Conservation (phyloP, 2,888 invertebrate genomes). For the Byasa hedistus region DNA sequence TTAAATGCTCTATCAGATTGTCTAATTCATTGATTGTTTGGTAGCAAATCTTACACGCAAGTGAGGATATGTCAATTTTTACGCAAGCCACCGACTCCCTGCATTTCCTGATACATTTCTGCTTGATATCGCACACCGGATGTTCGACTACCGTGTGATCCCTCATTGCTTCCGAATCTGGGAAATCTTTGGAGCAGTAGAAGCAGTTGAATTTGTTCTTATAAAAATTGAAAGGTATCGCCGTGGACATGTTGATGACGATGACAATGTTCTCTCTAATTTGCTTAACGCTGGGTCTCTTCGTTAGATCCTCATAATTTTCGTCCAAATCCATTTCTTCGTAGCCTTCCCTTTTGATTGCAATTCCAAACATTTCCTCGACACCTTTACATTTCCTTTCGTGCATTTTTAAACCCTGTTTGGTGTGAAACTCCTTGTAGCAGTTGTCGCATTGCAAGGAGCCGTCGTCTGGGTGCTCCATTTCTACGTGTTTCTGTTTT, state of each 20-base stretch:
- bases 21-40: slow-evolving; percentile 61
- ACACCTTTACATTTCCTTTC: slow-evolving; percentile 60
- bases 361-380: slow-evolving; percentile 50
- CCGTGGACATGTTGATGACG: slow-evolving; percentile 72
- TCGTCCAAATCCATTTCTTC: slow-evolving; percentile 60
- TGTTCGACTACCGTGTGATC: slow-evolving; percentile 67
- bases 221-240: slow-evolving; percentile 72
- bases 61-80: slow-evolving; percentile 65
- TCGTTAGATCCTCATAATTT: slow-evolving; percentile 50
- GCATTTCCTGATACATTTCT: slow-evolving; percentile 69
- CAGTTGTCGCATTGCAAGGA: slow-evolving; percentile 66
- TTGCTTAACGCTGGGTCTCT: slow-evolving; percentile 67
- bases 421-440: slow-evolving; percentile 67
- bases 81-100: slow-evolving; percentile 70
- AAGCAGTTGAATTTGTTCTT: slow-evolving; percentile 75
- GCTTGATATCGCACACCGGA: slow-evolving; percentile 63
- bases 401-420: slow-evolving; percentile 69
- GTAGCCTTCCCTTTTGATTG: slow-evolving; percentile 58
- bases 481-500: slow-evolving; percentile 65
- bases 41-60: slow-evolving; percentile 69
- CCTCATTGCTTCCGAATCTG: slow-evolving; percentile 64
- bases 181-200: slow-evolving; percentile 71
- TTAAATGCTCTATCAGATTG: slow-evolving; percentile 61
- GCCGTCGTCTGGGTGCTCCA: slow-evolving; percentile 69
- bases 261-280: slow-evolving; percentile 67